Conservation (phyloP, 2,113 vertebrate species). For the Balaeniceps rex region DNA sequence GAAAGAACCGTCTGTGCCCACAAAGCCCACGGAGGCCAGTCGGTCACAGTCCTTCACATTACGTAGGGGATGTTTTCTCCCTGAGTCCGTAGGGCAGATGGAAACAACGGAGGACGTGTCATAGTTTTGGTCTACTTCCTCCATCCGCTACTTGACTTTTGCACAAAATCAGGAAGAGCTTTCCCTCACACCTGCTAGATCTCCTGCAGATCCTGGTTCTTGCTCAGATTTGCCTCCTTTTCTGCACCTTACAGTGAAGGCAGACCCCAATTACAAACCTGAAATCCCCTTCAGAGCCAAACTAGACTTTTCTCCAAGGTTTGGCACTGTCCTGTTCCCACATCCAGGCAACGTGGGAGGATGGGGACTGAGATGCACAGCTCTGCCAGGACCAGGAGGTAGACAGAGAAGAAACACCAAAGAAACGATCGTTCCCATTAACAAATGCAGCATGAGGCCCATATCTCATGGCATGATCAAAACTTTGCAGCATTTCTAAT, state of each 20-base stretch:
- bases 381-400: not conserved
- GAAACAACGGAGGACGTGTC: not conserved
- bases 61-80: not conserved
- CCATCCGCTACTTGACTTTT: not conserved
- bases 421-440: not conserved
- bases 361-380: not conserved
- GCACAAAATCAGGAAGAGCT: not conserved
- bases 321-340: not conserved
- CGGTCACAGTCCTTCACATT: not conserved
- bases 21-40: not conserved
- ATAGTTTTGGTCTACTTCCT: not conserved
- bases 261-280: not conserved
- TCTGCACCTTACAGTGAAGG: not conserved
- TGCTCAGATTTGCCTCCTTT: not conserved
- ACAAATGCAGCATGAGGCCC: not conserved
- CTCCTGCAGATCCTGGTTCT: not conserved
- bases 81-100: not conserved
- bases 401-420: not conserved
- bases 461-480: not conserved
- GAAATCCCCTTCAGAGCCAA: not conserved
- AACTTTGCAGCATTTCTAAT: not conserved
- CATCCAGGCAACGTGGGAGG: not conserved
- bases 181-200: not conserved
- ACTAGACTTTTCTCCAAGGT: not conserved
- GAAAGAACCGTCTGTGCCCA: not conserved